Evolutionary conservation across 2,797 vertebrate species (phyloP).

Genomic region (Mycteria americana): DNA sequence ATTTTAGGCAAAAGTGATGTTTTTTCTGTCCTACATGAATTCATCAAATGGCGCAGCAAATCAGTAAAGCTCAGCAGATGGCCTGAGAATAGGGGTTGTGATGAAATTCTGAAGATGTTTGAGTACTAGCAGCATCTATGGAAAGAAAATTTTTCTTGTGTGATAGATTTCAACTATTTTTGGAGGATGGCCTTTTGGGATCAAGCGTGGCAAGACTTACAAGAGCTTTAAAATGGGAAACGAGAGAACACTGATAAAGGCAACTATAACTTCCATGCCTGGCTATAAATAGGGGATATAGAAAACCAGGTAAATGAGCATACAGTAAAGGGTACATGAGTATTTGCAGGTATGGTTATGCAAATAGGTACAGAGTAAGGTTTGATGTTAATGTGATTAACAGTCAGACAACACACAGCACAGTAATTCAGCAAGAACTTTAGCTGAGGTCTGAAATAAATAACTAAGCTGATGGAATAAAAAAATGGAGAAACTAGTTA

Average conservation of each 20-base stretch:
- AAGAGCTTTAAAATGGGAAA: neutral
- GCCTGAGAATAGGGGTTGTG: neutral
- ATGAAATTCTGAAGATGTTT: neutral
- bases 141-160: neutral
- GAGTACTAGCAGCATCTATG: neutral
- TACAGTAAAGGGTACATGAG: neutral
- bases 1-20: neutral
- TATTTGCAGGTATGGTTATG: neutral
- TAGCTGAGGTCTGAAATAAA: neutral
- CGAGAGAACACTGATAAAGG: neutral
- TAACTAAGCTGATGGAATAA: neutral
- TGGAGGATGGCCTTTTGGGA: neutral
- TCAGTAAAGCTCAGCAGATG: neutral
- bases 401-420: neutral
- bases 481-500: neutral
- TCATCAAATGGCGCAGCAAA: neutral
- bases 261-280: neutral
- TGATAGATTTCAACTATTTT: neutral
- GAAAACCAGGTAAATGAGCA: neutral
- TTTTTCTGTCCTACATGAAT: neutral
- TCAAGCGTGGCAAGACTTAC: neutral
- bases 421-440: neutral
- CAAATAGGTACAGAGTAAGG: neutral
- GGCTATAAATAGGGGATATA: neutral
- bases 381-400: neutral